These are phyloP conservation scores for Porites australiensis DNA, from an alignment of 64 coral and sea anemone genomes.

Conservation along the genomic window DNA sequence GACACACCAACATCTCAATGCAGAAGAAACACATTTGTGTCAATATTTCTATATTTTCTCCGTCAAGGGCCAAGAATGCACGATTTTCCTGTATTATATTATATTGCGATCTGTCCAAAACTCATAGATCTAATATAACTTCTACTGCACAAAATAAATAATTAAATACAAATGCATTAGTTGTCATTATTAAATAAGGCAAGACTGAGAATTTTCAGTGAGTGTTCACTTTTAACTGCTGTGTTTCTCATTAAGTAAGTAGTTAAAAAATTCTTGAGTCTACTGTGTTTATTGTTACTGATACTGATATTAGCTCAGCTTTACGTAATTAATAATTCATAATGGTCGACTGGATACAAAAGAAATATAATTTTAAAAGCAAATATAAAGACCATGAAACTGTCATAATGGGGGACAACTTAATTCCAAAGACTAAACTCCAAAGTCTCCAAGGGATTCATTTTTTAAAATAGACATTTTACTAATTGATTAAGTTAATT, in stretches of 20 bases:
- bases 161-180: too few species aligned
- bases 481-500: slow-evolving; percentile 3
- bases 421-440: not conserved
- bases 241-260: not conserved
- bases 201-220: not conserved
- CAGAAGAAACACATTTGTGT: too few species aligned
- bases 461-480: not conserved
- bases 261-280: not conserved
- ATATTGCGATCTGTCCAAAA: too few species aligned
- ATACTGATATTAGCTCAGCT: too few species aligned
- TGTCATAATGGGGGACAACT: not conserved
- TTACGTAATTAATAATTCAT: not conserved
- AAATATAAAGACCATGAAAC: not conserved
- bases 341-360: not conserved
- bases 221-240: too few species aligned
- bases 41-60: too few species aligned
- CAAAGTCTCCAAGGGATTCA: not conserved
- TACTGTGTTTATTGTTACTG: not conserved
- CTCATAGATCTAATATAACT: too few species aligned
- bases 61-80: too few species aligned
- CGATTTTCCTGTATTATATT: too few species aligned
- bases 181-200: not conserved
- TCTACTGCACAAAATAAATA: too few species aligned
- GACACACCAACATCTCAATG: too few species aligned
- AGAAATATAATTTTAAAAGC: not conserved